A percentile compares a stretch with the other conserved stretches of the same genome.
Evolutionary conservation across 2,113 vertebrate genomes (phyloP).

Genomic region (Pelmatolapia mariae): DNA sequence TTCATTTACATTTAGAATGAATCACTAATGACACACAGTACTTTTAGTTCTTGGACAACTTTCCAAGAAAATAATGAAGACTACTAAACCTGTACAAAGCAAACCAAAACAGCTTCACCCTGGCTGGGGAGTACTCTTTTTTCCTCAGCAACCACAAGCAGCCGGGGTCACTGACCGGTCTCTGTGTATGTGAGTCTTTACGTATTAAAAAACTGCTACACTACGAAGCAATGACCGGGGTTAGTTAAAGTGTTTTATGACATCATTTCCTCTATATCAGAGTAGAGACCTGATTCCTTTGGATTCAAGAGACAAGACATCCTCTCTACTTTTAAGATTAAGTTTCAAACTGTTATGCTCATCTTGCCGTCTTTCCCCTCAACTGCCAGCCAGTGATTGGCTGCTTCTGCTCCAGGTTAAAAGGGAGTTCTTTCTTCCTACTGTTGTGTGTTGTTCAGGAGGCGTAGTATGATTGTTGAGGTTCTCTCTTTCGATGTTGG

Average conservation of each 20-base stretch:
- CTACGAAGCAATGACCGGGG: fast-evolving
- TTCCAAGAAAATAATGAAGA: not conserved
- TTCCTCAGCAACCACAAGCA: not conserved
- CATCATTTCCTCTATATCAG: not conserved
- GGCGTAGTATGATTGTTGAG: fast-evolving
- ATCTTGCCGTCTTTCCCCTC: not conserved
- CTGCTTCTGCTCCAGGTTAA: not conserved
- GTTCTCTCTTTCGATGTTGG: not conserved
- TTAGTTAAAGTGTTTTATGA: not conserved
- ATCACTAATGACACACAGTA: not conserved
- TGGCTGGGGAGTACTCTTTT: fast-evolving
- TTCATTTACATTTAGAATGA: not conserved
- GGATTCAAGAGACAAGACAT: not conserved
- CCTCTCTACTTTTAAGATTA: not conserved
- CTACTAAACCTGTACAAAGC: not conserved
- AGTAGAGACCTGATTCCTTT: not conserved
- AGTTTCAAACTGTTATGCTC: not conserved
- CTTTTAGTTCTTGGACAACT: not conserved
- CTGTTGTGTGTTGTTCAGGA: not conserved
- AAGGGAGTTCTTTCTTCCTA: not conserved
- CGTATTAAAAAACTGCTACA: fast-evolving
- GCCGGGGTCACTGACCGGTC: fast-evolving
- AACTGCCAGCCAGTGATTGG: not conserved
- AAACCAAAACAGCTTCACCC: no score
- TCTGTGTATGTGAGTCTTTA: not conserved